Conservation (phyloP, 2,113 vertebrate species). For the Rhizomys pruinosus region DNA sequence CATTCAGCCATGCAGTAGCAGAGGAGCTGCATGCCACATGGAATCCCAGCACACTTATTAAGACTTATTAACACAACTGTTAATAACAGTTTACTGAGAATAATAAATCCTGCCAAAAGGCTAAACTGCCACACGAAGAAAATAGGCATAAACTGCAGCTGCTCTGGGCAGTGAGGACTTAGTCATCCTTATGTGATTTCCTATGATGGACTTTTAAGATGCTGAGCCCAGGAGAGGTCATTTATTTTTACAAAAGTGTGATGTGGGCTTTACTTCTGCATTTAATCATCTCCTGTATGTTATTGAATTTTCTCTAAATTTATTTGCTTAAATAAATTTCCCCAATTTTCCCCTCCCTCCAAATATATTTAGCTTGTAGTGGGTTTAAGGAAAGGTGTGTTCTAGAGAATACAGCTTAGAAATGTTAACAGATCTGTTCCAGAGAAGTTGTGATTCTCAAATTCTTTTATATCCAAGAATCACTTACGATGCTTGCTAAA, state of each 20-base stretch:
- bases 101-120: not conserved
- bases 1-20: not conserved
- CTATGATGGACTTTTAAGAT: not conserved
- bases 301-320: constrained; percentile 56
- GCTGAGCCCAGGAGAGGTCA: not conserved
- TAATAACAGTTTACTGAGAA: not conserved
- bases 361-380: constrained; percentile 51
- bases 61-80: not conserved
- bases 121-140: not conserved
- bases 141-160: not conserved
- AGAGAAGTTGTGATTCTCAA: not conserved
- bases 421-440: not conserved
- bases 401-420: not conserved
- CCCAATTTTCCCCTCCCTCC: constrained; percentile 19
- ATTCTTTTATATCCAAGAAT: not conserved
- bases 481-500: constrained; percentile 22
- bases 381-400: constrained; percentile 34
- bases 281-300: constrained; percentile 10
- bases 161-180: not conserved
- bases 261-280: constrained; percentile 24
- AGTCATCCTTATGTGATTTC: not conserved
- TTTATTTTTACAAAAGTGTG: constrained; percentile 42
- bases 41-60: not conserved
- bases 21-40: not conserved
- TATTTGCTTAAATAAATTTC: constrained; percentile 44